Percentiles rank a stretch among this genome's conserved stretches.
Conservation (phyloP, 1,140 invertebrate species). For the Drosophila lacteicornis region DNA sequence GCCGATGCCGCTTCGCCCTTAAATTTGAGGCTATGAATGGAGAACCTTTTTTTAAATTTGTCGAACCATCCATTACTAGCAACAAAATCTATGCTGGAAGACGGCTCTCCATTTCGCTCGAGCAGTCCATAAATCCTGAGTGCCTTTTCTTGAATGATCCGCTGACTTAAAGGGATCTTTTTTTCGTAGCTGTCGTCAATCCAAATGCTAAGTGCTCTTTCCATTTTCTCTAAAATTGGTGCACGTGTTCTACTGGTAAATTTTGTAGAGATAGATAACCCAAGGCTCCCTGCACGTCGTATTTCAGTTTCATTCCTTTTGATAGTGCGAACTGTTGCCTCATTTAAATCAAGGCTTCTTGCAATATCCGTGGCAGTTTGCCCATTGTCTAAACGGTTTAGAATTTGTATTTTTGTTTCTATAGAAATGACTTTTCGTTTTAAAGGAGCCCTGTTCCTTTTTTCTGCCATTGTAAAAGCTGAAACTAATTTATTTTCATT, state of each 20-base stretch:
- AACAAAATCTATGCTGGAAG: conserved; percentile 32
- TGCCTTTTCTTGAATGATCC: conserved; percentile 55
- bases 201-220: conserved; percentile 58
- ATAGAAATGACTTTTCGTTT: conserved; percentile 59
- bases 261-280: conserved; percentile 19
- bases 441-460: conserved; percentile 3
- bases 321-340: conserved; percentile 35
- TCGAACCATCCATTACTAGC: conserved; percentile 41
- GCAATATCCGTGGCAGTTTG: conserved; percentile 33
- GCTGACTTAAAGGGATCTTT: conserved; percentile 53
- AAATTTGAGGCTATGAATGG: conserved; percentile 1
- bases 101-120: conserved; percentile 22
- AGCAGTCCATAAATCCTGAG: conserved; percentile 48
- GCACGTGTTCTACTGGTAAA: conserved; percentile 21
- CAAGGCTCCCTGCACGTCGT: conserved; percentile 20
- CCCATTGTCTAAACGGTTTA: conserved; percentile 12
- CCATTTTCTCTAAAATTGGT: conserved; percentile 37
- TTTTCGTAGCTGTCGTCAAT: conserved; percentile 62
- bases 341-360: conserved; percentile 36
- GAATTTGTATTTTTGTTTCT: conserved; percentile 36
- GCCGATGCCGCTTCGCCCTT: conserved; percentile 8
- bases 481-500: neutral
- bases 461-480: conserved; percentile 1
- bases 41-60: conserved; percentile 23
- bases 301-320: conserved; percentile 36